These are phyloP conservation scores for Brachypalpus laphriformis DNA, from an alignment of 2,888 invertebrate genomes.

Conservation along the genomic window DNA sequence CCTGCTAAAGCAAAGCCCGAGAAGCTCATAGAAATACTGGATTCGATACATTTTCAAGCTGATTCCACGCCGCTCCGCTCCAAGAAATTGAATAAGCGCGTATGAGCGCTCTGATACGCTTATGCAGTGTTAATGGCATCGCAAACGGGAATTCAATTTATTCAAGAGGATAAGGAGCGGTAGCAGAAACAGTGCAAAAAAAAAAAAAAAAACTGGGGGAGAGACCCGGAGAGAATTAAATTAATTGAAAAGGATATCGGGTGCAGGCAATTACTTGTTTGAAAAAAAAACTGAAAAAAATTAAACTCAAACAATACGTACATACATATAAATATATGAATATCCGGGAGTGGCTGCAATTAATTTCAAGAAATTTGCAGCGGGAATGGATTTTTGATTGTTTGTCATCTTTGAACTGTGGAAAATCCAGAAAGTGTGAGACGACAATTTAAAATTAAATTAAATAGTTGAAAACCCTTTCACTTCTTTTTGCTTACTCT, in stretches of 20 bases:
- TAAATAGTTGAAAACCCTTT: no score
- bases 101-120: conserved; percentile 74
- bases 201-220: conserved; percentile 3
- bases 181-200: conserved; percentile 20
- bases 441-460: neutral
- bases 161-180: conserved; percentile 62
- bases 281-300: neutral
- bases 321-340: no score
- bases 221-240: conserved; percentile 52
- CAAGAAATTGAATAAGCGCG: conserved; percentile 69
- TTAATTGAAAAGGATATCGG: conserved; percentile 65
- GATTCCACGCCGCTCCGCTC: conserved; percentile 33
- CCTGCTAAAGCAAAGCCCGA: conserved; percentile 20
- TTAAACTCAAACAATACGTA: neutral
- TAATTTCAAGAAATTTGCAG: neutral
- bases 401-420: neutral
- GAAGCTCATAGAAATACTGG: conserved; percentile 15
- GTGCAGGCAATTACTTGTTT: conserved; percentile 35
- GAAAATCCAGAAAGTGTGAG: neutral
- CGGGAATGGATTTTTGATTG: neutral
- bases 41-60: conserved; percentile 55
- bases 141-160: conserved; percentile 76
- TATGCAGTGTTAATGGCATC: conserved; percentile 79
- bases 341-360: neutral
- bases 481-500: no score